phyloP scores from a whole-genome alignment of 2,797 vertebrate species.

The Eulemur coronatus region DNA sequence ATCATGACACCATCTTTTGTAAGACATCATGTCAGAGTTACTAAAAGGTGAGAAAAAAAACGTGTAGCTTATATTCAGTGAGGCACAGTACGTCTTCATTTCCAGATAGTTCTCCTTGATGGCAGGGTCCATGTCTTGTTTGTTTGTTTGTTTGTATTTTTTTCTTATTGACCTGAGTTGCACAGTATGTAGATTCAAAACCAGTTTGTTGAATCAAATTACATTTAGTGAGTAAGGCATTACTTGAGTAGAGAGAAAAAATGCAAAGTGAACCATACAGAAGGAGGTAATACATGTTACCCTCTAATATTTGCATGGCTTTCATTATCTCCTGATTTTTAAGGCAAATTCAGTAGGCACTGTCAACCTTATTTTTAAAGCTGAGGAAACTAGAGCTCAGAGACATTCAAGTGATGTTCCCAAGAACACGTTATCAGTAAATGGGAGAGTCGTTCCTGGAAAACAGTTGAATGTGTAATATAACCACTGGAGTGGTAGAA shows the following conservation, averaged over 20 bases:
- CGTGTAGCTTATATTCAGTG: not conserved
- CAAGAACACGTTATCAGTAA: not conserved
- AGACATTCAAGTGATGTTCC: not conserved
- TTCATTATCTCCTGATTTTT: not conserved
- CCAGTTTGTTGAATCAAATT: not conserved
- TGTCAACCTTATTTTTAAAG: not conserved
- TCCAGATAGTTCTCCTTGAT: not conserved
- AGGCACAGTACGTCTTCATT: not conserved
- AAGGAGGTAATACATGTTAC: not conserved
- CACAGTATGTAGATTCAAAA: not conserved
- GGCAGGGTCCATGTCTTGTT: not conserved
- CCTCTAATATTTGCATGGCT: not conserved
- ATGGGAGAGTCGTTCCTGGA: not conserved
- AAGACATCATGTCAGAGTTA: not conserved
- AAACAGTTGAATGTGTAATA: not conserved
- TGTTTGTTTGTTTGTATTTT: no score
- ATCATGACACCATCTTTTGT: not conserved
- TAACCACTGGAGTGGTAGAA: not conserved
- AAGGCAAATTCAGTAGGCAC: not conserved
- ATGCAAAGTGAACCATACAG: not conserved
- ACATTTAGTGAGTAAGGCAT: not conserved
- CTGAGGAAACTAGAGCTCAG: not conserved
- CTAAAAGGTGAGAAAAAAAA: not conserved
- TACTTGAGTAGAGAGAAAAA: not conserved
- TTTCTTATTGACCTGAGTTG: not conserved